Evolutionary conservation across 2,888 invertebrate species (phyloP), one percentile per base, ranked within the genome.

Genomic region (Rhagonycha fulva): DNA sequence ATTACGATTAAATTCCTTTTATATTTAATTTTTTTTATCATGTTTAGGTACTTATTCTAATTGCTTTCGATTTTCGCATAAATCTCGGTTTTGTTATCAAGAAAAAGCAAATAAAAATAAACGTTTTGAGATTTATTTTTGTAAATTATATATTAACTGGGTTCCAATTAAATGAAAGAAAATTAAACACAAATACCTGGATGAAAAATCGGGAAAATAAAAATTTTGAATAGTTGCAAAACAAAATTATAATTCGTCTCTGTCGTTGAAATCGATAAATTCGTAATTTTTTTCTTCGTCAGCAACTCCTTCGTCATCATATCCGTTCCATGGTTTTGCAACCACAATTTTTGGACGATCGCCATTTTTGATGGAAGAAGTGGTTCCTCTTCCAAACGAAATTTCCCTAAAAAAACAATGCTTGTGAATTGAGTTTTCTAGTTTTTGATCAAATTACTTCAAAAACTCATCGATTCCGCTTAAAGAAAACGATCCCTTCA

Each of bases 401-500:
- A 79, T 14, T 9, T 72, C 71, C 9, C 92, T 66, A n/a, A 7
- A 47, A 47, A n/a, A 2, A 9, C 0, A n/a, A 47, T n/a, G 9
- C 5, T n/a, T n/a, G n/a, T 47, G 1, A 24, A 23, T 24, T n/a
- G n/a, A 12, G n/a, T 2, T n/a, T 9, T n/a, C 9, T 24, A n/a
- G 11, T 9, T 63, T 66, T 24, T 12, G 24, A 9, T 9, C 1
- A 12, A 24, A 7, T 24, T 24, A 66, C 63, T 26, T 90, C 62
- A 98, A 90, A 89, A 98, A 98, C 87, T 97, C 97, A 83, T 94
- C 93, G 86, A 98, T 96, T 80, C 98, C 98, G 71, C 93, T 93
- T 83, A 94, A 92, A 0, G 96, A 95, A 90, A 97, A 98, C 19
- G 97, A 94, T 10, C 98, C 98, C 82, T 94, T 91, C 2, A 98